A percentile compares a stretch with the other conserved stretches of the same genome.
phyloP scores from a whole-genome alignment of 1,140 invertebrate species.

The Trichoplusia ni region DNA sequence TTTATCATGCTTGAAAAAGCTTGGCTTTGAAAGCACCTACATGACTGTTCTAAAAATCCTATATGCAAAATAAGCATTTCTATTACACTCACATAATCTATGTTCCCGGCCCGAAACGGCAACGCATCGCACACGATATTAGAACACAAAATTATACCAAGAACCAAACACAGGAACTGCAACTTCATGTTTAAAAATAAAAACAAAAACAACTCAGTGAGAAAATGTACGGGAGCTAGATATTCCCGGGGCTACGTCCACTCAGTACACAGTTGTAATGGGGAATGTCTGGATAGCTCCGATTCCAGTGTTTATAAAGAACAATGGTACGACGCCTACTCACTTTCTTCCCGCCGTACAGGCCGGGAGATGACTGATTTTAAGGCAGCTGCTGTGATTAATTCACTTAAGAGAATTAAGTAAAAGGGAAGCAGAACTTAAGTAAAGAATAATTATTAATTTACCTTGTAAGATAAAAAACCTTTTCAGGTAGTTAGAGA shows the following conservation, averaged over 20 bases:
- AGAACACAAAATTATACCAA: conserved; percentile 50
- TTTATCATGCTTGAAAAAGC: too few species aligned
- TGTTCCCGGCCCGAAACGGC: conserved; percentile 50
- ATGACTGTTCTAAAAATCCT: too few species aligned
- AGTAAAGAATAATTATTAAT: too few species aligned
- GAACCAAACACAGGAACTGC: conserved; percentile 39
- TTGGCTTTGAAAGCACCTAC: too few species aligned
- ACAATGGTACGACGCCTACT: conserved; percentile 51
- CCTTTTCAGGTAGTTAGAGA: too few species aligned
- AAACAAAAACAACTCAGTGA: neutral
- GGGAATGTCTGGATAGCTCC: conserved; percentile 45
- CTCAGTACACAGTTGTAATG: conserved; percentile 27
- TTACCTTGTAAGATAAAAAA: too few species aligned
- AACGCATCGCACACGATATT: conserved; percentile 41
- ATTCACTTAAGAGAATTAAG: too few species aligned
- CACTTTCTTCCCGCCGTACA: conserved; percentile 46
- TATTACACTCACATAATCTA: conserved; percentile 68
- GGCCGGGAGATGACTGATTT: too few species aligned
- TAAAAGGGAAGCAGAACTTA: too few species aligned
- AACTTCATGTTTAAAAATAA: conserved; percentile 45
- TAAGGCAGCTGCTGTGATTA: too few species aligned
- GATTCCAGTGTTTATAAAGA: conserved; percentile 60
- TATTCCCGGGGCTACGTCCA: conserved; percentile 15
- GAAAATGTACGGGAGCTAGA: neutral
- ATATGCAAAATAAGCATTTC: too few species aligned